Evolutionary conservation across 2,113 vertebrate genomes (phyloP), one percentile per base, ranked within the genome.

Genomic region (Thalassoma bifasciatum): DNA sequence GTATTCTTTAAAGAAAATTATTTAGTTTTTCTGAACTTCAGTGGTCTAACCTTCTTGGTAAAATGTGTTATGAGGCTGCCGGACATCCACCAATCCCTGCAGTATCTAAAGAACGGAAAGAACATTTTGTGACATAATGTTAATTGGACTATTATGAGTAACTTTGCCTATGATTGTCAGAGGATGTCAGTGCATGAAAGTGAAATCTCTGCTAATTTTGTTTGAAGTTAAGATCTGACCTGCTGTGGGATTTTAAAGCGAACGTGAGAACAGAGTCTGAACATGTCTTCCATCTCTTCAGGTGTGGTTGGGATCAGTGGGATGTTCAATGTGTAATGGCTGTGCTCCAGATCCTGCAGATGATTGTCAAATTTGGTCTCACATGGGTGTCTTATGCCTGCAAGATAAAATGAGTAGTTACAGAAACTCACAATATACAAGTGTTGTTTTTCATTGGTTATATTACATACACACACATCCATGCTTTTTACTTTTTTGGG

Each of bases 191-290:
- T 37, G 10, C 42, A 62, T 56, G 21, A 78, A 14, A 67, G 6
- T 5, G 14, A 47, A 62, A 67, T 10, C 26, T 2, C 11, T 34
- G 16, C 47, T 4, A 10, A 5, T n/a, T 49, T 66, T 7, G 36
- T 12, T 54, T 49, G 0, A 73, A 59, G 21, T 56, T 36, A 46
- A 11, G 46, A 3, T 24, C 70, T 81, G 89, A 98, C 98, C 96
- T 99, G 97, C 77, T 96, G 96, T 3, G 98, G 98, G 83, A 99
- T 96, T 90, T 95, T 98, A 82, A 99, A 98, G 66, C 97, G 95
- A 66, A 97, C 95, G 0, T 98, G 96, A 23, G 97, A 99, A 63
- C 97, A 97, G 40, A 99, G 95, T 81, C 94, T 96, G 72, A 99
- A 92, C 97, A 98, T 98, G 67, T 97, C 95, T 0, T 95, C 95